Evolutionary conservation across 2,797 vertebrate genomes (phyloP), one percentile per base, ranked within the genome.

Genomic region (Alauda arvensis): DNA sequence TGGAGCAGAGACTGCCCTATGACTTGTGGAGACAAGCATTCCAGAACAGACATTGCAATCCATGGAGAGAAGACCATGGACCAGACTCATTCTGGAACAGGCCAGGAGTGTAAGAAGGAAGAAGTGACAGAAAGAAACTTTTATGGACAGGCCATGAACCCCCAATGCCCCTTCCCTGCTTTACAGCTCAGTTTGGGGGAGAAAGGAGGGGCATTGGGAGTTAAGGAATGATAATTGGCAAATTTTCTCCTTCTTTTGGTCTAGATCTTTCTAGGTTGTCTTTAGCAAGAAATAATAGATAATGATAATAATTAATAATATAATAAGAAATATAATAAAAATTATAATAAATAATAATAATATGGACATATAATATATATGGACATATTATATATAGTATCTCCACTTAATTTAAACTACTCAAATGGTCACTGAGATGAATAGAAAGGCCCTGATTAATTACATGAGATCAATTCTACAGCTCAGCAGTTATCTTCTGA

Each of bases 161-260:
- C 12, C 2, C 5, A 11, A 3, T 24, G 13, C 4, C 3, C 7
- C 11, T 83, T 67, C 15, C 6, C 6, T 9, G 3, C 5, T 31
- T 19, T 55, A 37, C 26, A 6, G 1, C 9, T 80, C 12, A 59
- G 20, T 63, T 24, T 76, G 11, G 8, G 29, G 12, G 7, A 76
- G 26, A 83, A 77, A 19, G 2, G 2, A 68, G 14, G 65, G 19
- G 14, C 7, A 53, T 0, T 49, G 14, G 46, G 23, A 53, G 23
- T 25, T 12, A 59, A 71, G 19, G 23, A 59, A 29, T 42, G 2
- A 56, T 11, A 55, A 33, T 12, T 42, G 33, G 3, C 24, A 40
- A 55, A 4, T 70, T 23, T n/a, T 34, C 5, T 33, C 56, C 29
- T 75, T 75, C 12, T 33, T 48, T 61, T 78, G 8, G 13, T 65